Conservation (phyloP, 2,888 invertebrate species). For the Euplexia lucipara region DNA sequence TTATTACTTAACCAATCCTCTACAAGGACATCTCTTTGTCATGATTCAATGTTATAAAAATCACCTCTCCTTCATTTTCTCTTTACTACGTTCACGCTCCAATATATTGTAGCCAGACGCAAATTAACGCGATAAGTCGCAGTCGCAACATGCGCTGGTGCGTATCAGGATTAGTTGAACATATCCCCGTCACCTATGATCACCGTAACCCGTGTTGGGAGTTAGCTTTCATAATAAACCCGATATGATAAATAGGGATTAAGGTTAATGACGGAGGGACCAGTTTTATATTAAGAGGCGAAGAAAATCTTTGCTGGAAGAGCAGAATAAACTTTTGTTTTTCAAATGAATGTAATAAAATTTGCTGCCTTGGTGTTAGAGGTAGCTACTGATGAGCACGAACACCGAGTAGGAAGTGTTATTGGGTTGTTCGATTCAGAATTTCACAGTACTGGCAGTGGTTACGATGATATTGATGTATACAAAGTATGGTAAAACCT, state of each 20-base stretch:
- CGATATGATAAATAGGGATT: slow-evolving; percentile 40
- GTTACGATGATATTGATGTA: too few species aligned
- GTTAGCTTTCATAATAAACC: slow-evolving; percentile 55
- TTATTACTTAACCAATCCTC: too few species aligned
- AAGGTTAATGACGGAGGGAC: not conserved
- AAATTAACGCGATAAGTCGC: slow-evolving; percentile 54
- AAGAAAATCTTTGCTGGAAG: not conserved
- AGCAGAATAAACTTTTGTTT: too few species aligned
- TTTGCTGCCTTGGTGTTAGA: too few species aligned
- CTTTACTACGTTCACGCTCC: not conserved
- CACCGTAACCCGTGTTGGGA: slow-evolving; percentile 39
- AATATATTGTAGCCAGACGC: slow-evolving; percentile 25
- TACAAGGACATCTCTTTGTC: too few species aligned
- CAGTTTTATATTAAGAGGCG: slow-evolving; percentile 5
- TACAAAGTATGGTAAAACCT: too few species aligned
- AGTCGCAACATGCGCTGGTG: slow-evolving; percentile 40
- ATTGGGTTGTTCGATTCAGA: too few species aligned
- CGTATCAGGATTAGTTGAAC: slow-evolving; percentile 50
- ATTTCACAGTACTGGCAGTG: too few species aligned
- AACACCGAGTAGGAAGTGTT: too few species aligned
- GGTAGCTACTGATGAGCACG: too few species aligned
- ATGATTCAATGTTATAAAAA: too few species aligned
- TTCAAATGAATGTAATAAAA: too few species aligned
- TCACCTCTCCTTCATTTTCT: not conserved
- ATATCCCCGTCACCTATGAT: slow-evolving; percentile 51